Conservation (phyloP, 1,140 invertebrate genomes). For the Camponotus pennsylvanicus region DNA sequence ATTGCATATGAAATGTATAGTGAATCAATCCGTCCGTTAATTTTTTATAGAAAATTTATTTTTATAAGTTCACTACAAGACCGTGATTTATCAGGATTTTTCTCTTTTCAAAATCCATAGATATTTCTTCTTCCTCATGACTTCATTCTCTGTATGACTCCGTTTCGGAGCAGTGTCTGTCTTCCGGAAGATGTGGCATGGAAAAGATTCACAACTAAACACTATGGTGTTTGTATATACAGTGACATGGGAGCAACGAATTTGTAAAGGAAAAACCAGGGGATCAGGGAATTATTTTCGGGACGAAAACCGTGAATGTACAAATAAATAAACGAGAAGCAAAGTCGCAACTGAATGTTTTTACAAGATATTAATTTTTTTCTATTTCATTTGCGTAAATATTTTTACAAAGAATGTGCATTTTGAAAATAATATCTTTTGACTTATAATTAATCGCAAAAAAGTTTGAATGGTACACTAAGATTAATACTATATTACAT, state of each 20-base stretch:
- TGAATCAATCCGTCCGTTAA: neutral
- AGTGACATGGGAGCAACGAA: constrained; percentile 59
- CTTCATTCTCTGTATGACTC: constrained; percentile 6
- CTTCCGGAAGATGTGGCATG: constrained; percentile 32
- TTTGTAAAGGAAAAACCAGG: too few species aligned
- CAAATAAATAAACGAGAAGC: neutral
- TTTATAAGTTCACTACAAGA: neutral
- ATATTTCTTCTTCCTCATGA: constrained; percentile 6
- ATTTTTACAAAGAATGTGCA: neutral
- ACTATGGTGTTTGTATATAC: constrained; percentile 66
- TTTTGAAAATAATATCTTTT: neutral
- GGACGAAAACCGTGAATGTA: neutral
- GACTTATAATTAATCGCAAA: neutral
- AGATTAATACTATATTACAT: neutral
- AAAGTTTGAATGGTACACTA: neutral
- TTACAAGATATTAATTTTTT: neutral
- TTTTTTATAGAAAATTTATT: neutral
- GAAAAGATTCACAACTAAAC: constrained; percentile 69
- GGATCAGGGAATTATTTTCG: constrained; percentile 13
- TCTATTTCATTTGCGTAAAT: neutral
- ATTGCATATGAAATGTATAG: neutral
- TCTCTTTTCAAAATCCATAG: neutral
- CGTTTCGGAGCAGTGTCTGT: neutral
- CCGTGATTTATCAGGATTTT: neutral
- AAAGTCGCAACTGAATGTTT: neutral